Evolutionary conservation across 2,797 vertebrate species (phyloP).

Genomic region (Enteromius trimaculatus): DNA sequence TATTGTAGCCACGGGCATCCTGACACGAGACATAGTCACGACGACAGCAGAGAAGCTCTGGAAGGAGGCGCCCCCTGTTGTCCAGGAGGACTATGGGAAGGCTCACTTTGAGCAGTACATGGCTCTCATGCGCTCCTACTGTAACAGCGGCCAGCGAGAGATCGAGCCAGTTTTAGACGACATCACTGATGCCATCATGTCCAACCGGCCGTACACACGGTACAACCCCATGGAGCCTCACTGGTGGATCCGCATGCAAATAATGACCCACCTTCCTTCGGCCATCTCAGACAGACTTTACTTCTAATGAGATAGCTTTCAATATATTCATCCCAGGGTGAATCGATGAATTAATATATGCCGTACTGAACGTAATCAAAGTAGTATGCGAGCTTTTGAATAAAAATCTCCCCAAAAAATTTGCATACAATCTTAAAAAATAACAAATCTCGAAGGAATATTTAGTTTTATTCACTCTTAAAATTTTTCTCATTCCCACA

Average conservation of each 20-base stretch:
- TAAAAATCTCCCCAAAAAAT: not conserved
- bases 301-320: constrained; percentile 62
- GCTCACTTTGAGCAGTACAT: constrained; percentile 75
- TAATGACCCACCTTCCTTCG: constrained; percentile 83
- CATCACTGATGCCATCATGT: constrained; percentile 79
- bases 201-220: constrained; percentile 77
- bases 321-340: not conserved
- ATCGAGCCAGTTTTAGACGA: constrained; percentile 75
- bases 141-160: constrained; percentile 78
- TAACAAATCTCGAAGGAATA: not conserved
- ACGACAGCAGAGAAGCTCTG: constrained; percentile 80
- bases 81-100: constrained; percentile 83
- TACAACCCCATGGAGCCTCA: constrained; percentile 84
- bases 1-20: constrained; percentile 81
- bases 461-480: not conserved
- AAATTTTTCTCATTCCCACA: not conserved
- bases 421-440: not conserved
- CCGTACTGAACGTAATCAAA: not conserved
- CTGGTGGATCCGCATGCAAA: constrained; percentile 85
- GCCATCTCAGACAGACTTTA: constrained; percentile 83
- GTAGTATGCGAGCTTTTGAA: not conserved
- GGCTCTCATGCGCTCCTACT: constrained; percentile 80
- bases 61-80: constrained; percentile 68
- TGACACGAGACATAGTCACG: constrained; percentile 75
- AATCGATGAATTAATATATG: not conserved